Evolutionary conservation across 37 sponge, comb jelly and placozoan species (phyloP).

Genomic region (Axinella damicornis): DNA sequence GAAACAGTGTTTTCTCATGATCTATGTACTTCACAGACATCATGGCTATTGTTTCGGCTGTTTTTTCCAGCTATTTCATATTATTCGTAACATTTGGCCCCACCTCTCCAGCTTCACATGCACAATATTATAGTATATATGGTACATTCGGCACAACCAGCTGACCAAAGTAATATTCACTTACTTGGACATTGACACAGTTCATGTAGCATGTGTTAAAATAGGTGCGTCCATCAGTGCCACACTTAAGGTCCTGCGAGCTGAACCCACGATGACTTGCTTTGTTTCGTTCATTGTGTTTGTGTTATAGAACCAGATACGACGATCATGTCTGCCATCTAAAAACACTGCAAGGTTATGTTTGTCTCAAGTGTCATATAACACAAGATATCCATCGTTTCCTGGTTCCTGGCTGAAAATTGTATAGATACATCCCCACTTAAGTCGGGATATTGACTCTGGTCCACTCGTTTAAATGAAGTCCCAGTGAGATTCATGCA

Average conservation of each 20-base stretch:
- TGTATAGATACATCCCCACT: constrained; percentile 41
- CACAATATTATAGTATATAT: too few relatives aligned
- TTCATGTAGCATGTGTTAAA: constrained; percentile 29
- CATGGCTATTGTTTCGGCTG: too few relatives aligned
- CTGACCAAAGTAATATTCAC: too few relatives aligned
- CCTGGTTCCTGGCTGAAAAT: constrained; percentile 57
- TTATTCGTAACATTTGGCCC: too few relatives aligned
- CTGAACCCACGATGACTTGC: neutral
- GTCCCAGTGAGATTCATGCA: constrained; percentile 37
- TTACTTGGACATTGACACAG: constrained; percentile 39
- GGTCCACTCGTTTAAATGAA: constrained; percentile 39
- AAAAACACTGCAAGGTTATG: constrained; percentile 66
- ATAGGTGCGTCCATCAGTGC: constrained; percentile 52
- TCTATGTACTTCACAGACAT: too few relatives aligned
- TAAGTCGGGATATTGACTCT: constrained; percentile 40
- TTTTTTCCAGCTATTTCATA: too few relatives aligned
- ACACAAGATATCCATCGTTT: constrained; percentile 67
- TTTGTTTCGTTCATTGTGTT: neutral
- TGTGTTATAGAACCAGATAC: constrained; percentile 52
- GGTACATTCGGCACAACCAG: too few relatives aligned
- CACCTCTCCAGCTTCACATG: too few relatives aligned
- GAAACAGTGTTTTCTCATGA: too few relatives aligned
- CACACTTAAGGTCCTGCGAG: constrained; percentile 22
- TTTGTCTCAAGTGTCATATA: constrained; percentile 44
- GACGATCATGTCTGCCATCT: constrained; percentile 10